Conservation (phyloP, 2,797 vertebrate genomes). For the Enteromius afrohamiltoni region DNA sequence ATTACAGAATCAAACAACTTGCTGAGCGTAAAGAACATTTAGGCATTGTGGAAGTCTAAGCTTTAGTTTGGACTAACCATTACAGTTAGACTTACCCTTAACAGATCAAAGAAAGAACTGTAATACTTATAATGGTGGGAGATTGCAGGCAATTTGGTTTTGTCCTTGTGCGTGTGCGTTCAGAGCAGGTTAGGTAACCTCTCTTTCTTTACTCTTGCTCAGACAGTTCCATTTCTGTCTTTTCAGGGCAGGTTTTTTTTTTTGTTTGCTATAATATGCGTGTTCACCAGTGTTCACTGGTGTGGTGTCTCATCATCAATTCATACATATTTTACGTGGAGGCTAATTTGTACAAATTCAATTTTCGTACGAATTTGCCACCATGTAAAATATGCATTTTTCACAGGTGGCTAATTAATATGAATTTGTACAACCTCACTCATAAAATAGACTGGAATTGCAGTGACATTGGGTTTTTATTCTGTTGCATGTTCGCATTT, state of each 20-base stretch:
- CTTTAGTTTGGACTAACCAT: slow-evolving; percentile 44
- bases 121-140: slow-evolving; percentile 21
- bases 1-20: slow-evolving; percentile 20
- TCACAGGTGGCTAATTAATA: background rate
- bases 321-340: background rate
- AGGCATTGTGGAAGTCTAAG: slow-evolving; percentile 33
- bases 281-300: no score
- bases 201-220: background rate
- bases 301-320: background rate
- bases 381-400: background rate
- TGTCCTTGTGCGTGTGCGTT: background rate
- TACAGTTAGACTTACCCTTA: no score
- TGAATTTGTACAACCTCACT: background rate
- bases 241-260: slow-evolving; percentile 21
- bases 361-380: no score
- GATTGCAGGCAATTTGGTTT: background rate
- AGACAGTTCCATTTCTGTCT: background rate
- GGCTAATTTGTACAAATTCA: background rate
- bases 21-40: slow-evolving; percentile 2
- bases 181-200: slow-evolving; percentile 20
- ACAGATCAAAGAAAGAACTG: slow-evolving; percentile 27
- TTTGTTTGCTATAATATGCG: background rate
- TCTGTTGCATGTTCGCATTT: background rate
- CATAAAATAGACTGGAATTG: background rate
- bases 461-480: background rate